Base-by-base conservation (phyloP, 2,888 invertebrate species). In the Coenonympha glycerion region DNA sequence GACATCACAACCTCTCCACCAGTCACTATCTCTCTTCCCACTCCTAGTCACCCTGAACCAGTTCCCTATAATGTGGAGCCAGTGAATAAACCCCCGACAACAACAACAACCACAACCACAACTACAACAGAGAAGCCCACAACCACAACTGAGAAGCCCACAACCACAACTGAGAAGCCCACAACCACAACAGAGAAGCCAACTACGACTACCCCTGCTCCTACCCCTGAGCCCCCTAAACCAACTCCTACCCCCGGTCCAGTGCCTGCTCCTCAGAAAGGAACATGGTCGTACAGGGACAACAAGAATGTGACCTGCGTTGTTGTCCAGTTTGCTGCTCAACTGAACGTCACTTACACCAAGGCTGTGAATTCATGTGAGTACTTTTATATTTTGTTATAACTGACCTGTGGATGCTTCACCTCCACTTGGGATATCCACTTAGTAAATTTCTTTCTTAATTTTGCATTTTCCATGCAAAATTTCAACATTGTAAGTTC, bases 311-410 rank as follows among this genome's bases (percentile, higher is more conserved):
- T 81, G 0, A 89, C 90, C 4, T 94, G 94, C 65, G 88, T 94
- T 19, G 66, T 92, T 41, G 73, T 91, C 5, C 83, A 91, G 73
- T 91, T 93, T 84, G 91, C 92, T 0, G 88, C 90, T 3, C 89
- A 91, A 66, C 74, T 94, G 49, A 91, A 91, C 62, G 78, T 94
- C 45, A 82, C 84, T 0, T 90, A 90, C 65, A 62, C 70, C 18
- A 78, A 71, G 52, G 65, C 47, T 9, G 69, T 65, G 11, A 61
- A 70, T 16, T 70, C 68, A 42, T 64, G 82, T 82, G 54, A 82
- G 82, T 79, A 16, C 6, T 49, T 11, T 40, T 39, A 6, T 30
- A 16, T 31, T 47, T 49, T 36, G n/a, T n/a, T n/a, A n/a, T n/a
- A n/a, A n/a, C n/a, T n/a, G n/a, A n/a, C n/a, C n/a, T n/a, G n/a